Percentiles rank a stretch among this genome's conserved stretches.
These are phyloP conservation scores for Ormyrus labotus DNA, from an alignment of 2,888 invertebrate species.

Conservation along the genomic window DNA sequence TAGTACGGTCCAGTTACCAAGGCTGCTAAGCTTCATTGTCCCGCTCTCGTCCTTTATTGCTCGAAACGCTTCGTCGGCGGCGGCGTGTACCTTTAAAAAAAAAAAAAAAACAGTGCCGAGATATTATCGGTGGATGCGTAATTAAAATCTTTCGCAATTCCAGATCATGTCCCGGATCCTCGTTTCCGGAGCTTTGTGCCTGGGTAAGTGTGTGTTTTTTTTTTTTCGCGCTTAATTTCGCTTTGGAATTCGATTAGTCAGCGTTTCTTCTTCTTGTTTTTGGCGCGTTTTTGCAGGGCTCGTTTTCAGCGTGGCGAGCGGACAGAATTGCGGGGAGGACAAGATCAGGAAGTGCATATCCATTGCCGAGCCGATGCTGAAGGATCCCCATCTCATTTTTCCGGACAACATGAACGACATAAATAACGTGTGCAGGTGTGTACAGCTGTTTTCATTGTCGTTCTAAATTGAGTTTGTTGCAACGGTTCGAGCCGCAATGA, in stretches of 20 bases:
- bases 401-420: constrained; percentile 81
- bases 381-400: constrained; percentile 80
- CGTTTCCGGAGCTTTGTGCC: constrained; percentile 57
- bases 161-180: constrained; percentile 58
- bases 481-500: no score
- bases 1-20: no score
- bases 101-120: neutral
- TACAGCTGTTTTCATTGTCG: constrained; percentile 19
- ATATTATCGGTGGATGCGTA: constrained; percentile 25
- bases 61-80: constrained; percentile 15
- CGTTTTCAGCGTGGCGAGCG: constrained; percentile 37
- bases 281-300: constrained; percentile 27
- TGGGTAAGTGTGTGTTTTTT: constrained; percentile 45
- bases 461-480: neutral
- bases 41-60: constrained; percentile 12
- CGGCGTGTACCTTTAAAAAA: no score
- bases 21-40: neutral
- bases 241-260: no score
- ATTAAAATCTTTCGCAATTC: constrained; percentile 41
- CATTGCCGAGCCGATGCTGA: constrained; percentile 80
- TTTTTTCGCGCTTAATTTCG: neutral
- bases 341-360: constrained; percentile 78
- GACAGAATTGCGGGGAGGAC: constrained; percentile 74
- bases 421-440: constrained; percentile 78
- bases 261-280: neutral